A percentile compares a stretch with the other conserved stretches of the same genome.
These are phyloP conservation scores for Cynaeus angustus DNA, from an alignment of 2,888 invertebrate species.

Conservation along the genomic window DNA sequence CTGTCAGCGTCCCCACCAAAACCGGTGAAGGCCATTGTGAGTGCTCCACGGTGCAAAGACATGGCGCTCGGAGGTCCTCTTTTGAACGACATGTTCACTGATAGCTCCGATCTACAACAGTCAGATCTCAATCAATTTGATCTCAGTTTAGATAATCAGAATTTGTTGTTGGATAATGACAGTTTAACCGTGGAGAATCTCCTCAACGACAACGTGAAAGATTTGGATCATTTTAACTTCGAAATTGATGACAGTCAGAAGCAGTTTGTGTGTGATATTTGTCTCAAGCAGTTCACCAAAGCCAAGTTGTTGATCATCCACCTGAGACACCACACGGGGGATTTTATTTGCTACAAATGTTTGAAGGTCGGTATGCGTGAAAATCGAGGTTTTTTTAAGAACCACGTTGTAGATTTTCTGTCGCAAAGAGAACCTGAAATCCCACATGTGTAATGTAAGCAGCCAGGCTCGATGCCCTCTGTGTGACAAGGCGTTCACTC, in stretches of 20 bases:
- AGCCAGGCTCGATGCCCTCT: constrained; percentile 57
- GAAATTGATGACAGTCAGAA: constrained; percentile 58
- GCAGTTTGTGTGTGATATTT: constrained; percentile 67
- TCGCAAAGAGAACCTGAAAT: constrained; percentile 69
- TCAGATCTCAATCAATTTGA: constrained; percentile 60
- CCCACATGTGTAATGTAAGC: constrained; percentile 64
- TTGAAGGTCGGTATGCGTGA: constrained; percentile 65
- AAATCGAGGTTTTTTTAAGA: neutral
- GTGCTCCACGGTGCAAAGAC: constrained; percentile 52
- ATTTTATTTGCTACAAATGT: constrained; percentile 71
- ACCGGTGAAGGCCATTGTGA: constrained; percentile 12
- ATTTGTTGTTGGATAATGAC: constrained; percentile 61
- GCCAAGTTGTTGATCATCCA: constrained; percentile 66
- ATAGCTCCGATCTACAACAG: constrained; percentile 65
- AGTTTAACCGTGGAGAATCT: constrained; percentile 63
- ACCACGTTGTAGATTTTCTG: constrained; percentile 68
- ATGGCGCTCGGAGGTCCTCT: constrained; percentile 64
- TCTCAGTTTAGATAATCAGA: constrained; percentile 59
- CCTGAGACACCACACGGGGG: constrained; percentile 73
- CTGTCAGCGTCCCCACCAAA: constrained; percentile 14
- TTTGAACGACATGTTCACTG: constrained; percentile 62
- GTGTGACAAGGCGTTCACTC: constrained; percentile 68
- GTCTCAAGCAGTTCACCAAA: constrained; percentile 61
- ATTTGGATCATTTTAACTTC: constrained; percentile 65
- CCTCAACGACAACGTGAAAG: constrained; percentile 61